These are phyloP conservation scores for Chymomyza caudatula DNA, from an alignment of 2,888 invertebrate genomes.

Conservation along the genomic window DNA sequence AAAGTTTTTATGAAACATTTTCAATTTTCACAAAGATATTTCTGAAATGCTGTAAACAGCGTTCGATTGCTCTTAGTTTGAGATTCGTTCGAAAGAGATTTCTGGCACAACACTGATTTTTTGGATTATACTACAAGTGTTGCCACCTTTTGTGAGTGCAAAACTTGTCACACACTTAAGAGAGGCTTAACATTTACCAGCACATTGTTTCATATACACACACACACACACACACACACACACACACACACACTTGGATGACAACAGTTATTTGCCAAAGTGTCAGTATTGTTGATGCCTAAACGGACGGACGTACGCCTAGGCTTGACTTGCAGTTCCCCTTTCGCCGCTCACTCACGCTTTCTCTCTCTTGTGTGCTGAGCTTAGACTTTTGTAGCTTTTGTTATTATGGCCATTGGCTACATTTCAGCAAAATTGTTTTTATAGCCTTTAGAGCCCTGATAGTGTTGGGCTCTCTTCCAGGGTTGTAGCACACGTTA, in stretches of 20 bases:
- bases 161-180: slow-evolving; percentile 67
- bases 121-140: slow-evolving; percentile 8
- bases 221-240: slow-evolving; percentile 17
- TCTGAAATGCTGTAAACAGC: no score
- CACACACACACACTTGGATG: slow-evolving; percentile 19
- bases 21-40: no score
- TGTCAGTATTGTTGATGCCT: slow-evolving; percentile 39
- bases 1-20: no score
- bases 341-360: neutral
- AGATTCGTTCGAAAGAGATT: no score
- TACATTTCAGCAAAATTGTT: neutral
- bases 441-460: neutral
- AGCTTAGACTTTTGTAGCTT: slow-evolving; percentile 10
- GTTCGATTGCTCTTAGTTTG: no score
- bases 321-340: slow-evolving; percentile 24
- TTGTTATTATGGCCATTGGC: neutral
- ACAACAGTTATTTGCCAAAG: slow-evolving; percentile 67
- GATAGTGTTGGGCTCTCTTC: neutral
- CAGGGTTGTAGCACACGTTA: neutral
- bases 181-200: slow-evolving; percentile 34
- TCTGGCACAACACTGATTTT: slow-evolving; percentile 22
- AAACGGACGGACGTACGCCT: slow-evolving; percentile 23
- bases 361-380: neutral
- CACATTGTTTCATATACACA: neutral
- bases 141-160: slow-evolving; percentile 20